Evolutionary conservation across 1,140 invertebrate species (phyloP).

Genomic region (Harpegnathos saltator): DNA sequence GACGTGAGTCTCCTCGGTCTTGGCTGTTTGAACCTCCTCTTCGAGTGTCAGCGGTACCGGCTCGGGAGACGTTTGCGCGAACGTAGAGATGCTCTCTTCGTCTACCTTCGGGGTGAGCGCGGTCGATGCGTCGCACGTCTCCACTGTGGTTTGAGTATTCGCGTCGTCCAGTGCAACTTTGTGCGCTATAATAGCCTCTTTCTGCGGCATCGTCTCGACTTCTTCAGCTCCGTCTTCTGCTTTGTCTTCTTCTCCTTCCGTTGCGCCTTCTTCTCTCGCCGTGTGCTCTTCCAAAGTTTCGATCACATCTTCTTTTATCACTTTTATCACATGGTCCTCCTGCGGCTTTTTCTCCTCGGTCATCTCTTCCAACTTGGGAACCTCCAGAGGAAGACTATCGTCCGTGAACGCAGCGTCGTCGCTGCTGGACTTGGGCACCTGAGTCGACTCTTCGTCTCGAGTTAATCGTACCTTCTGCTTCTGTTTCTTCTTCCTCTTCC

Average conservation of each 20-base stretch:
- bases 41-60: constrained; percentile 34
- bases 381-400: constrained; percentile 64
- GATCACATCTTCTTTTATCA: constrained; percentile 31
- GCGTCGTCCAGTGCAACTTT: constrained; percentile 77
- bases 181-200: constrained; percentile 23
- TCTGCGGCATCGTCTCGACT: constrained; percentile 65
- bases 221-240: too few species aligned
- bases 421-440: constrained; percentile 77
- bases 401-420: constrained; percentile 80
- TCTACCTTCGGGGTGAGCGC: constrained; percentile 73
- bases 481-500: constrained; percentile 87
- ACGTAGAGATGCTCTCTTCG: constrained; percentile 69
- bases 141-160: constrained; percentile 84
- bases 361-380: constrained; percentile 2
- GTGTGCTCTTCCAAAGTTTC: constrained; percentile 68
- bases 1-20: constrained; percentile 35
- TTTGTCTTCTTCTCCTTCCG: constrained; percentile 67
- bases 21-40: constrained; percentile 4
- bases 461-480: constrained; percentile 85
- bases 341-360: constrained; percentile 11
- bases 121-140: constrained; percentile 80
- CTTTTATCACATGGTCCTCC: background rate
- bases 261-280: constrained; percentile 49
- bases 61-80: constrained; percentile 73
- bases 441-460: constrained; percentile 77